A percentile compares a stretch with the other conserved stretches of the same genome.
These are phyloP conservation scores for roundworm (Caenorhabditis elegans) DNA, from an alignment of 1,140 invertebrate species.

Conservation along the genomic window WBcel235 BX284606.5:15173501-15174000, in stretches of 20 bases:
- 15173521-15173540: slow-evolving; percentile 30
- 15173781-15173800: no score
- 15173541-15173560: slow-evolving; percentile 3
- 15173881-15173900: no score
- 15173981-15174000: slow-evolving; percentile 39
- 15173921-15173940: slow-evolving; percentile 1
- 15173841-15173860: no score
- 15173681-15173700: not conserved
- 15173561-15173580: not conserved
- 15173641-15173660: no score
- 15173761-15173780: not conserved
- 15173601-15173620: not conserved
- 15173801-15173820: no score
- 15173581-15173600: not conserved
- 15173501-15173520: slow-evolving; percentile 19
- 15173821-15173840: no score
- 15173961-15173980: slow-evolving; percentile 36
- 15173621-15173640: no score
- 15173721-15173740: not conserved
- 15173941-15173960: not conserved
- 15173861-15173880: no score
- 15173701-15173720: not conserved
- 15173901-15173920: slow-evolving; percentile 27
- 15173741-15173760: not conserved
- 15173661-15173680: not conserved